Base-by-base conservation (phyloP, 2,888 invertebrate species). In the Rotaria magnacalcarata region DNA sequence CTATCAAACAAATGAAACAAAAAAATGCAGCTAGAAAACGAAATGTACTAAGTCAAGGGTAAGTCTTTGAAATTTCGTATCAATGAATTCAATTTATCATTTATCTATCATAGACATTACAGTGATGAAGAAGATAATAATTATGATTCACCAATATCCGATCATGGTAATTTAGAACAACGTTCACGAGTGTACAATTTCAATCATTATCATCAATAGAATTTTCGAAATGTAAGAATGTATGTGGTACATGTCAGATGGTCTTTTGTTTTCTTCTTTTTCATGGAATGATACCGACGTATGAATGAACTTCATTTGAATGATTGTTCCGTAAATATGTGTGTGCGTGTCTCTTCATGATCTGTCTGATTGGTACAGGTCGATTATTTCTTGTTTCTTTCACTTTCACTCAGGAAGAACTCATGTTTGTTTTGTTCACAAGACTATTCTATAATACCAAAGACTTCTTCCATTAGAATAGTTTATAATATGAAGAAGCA, bases 11-110 rank as follows among this genome's bases (percentile, higher is more conserved):
- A n/a, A n/a, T 80, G 24, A 80, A 80, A 47, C 80, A 80, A 80
- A 80, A 80, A 80, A 80, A n/a, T 80, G 80, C 80, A 19, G 80
- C 80, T 11, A 80, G 16, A 47, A 80, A 80, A 80, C 19, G 80
- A 11, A 34, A 67, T 34, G 16, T 5, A 14, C 16, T 34, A 11
- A 67, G 6, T 19, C 19, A 27, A 6, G 67, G 34, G 67, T 67
- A 54, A 54, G 3, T 8, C 21, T 54, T 54, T 21, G 4, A 54
- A 54, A 54, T 54, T 54, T 2, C 5, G 5, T 54, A 54, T 54
- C 16, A 21, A 8, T 4, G 50, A 50, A 50, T 11, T 50, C 8
- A 50, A 50, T 50, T 50, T 16, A 16, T 52, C 14, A 11, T 52
- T 34, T 34, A 14, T 34, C 4, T 34, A 16, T 67, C 11, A 34